Evolutionary conservation across 2,797 vertebrate genomes (phyloP), one percentile per base, ranked within the genome.

Genomic region (Todus mexicanus): DNA sequence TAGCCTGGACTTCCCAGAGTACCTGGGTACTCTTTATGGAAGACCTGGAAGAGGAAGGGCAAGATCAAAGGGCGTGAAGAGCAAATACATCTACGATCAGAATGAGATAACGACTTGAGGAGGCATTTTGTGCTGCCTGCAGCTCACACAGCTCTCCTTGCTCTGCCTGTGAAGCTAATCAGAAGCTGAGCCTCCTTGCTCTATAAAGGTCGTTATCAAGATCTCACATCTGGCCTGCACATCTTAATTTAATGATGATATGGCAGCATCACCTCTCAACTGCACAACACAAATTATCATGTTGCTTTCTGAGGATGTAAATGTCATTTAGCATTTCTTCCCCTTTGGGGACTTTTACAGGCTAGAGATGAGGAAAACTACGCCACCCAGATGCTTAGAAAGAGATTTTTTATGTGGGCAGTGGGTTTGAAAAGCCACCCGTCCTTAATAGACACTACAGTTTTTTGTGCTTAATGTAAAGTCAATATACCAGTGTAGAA

Each of bases 231-330:
- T 96, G 96, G 91, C 79, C 85, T 23, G 59, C 31, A 69, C 92
- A 91, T 92, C 96, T 84, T 91, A 94, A 95, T 97, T 95, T 95
- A 96, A 95, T 85, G 94, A 94, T 87, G 86, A 89, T 91, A 95
- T n/a, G 60, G 95, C 87, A 97, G 89, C 87, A 90, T 37, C 84
- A 75, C 54, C 85, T 95, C 90, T 94, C 64, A 42, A 15, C 83
- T 69, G 85, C 87, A 84, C 83, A 91, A 92, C 87, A 65, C 90
- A 95, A 92, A 96, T 96, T 95, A 96, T 61, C 94, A 84, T 68
- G 0, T 87, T 84, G 90, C 89, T 80, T 94, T 94, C 92, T 84
- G 88, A 92, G 76, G 50, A 87, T 48, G 78, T 96, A 97, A 96
- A 96, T 96, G 91, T 95, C 87, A 71, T 50, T 84, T 71, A 94